Evolutionary conservation across 37 sponge, comb jelly and placozoan species (phyloP).

Genomic region (Geodia barretti): DNA sequence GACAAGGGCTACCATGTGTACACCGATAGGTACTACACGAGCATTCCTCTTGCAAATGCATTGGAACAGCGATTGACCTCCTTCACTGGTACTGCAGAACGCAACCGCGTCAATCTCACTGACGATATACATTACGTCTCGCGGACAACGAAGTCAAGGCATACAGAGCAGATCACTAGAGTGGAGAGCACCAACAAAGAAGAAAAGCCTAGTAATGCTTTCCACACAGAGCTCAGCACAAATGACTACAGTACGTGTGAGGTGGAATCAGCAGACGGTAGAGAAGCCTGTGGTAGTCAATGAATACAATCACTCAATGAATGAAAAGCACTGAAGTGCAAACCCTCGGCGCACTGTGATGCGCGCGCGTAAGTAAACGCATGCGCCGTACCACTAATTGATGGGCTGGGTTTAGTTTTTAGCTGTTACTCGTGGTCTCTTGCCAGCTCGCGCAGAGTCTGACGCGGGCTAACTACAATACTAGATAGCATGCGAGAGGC

Average conservation of each 20-base stretch:
- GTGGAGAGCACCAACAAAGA: not conserved
- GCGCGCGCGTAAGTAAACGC: too few relatives aligned
- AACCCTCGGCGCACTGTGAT: too few relatives aligned
- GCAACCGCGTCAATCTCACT: not conserved
- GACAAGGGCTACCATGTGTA: not conserved
- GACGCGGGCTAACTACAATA: too few relatives aligned
- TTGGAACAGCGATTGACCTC: too few relatives aligned
- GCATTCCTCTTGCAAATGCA: not conserved
- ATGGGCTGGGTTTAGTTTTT: too few relatives aligned
- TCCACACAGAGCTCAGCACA: not conserved
- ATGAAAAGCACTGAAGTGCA: not conserved
- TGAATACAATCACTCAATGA: constrained; percentile 10
- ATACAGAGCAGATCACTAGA: not conserved
- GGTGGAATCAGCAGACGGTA: not conserved
- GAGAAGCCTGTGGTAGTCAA: not conserved
- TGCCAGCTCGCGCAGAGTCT: too few relatives aligned
- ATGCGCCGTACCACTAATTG: too few relatives aligned
- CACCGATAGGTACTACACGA: not conserved
- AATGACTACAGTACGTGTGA: not conserved
- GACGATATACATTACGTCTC: not conserved
- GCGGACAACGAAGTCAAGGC: not conserved
- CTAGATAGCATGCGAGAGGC: too few relatives aligned
- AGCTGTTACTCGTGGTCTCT: too few relatives aligned
- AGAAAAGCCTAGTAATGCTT: not conserved
- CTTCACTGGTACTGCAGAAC: not conserved